Evolutionary conservation across 2,888 invertebrate genomes (phyloP).

Genomic region (Macrophya alboannulata): DNA sequence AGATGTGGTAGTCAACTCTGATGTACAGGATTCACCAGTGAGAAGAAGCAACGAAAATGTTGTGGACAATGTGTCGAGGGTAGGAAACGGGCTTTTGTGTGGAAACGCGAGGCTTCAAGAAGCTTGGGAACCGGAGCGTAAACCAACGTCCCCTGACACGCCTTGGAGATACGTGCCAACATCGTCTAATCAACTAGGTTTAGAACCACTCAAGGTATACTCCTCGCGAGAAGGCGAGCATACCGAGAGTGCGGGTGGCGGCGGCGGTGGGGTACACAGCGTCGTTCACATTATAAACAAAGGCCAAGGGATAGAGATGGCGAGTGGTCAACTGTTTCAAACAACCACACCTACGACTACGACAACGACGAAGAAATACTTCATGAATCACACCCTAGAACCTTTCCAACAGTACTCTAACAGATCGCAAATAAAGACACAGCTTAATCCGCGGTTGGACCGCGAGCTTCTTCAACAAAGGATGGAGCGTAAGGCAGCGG

Average conservation of each 20-base stretch:
- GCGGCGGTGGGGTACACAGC: slow-evolving; percentile 72
- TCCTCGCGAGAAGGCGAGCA: slow-evolving; percentile 66
- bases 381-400: slow-evolving; percentile 76
- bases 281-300: slow-evolving; percentile 77
- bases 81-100: slow-evolving; percentile 76
- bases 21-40: slow-evolving; percentile 70
- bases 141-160: slow-evolving; percentile 75
- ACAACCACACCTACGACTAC: slow-evolving; percentile 61
- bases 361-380: slow-evolving; percentile 73
- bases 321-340: slow-evolving; percentile 74
- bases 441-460: slow-evolving; percentile 71
- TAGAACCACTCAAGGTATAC: slow-evolving; percentile 73
- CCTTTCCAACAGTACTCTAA: slow-evolving; percentile 74
- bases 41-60: slow-evolving; percentile 70
- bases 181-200: slow-evolving; percentile 71
- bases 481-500: slow-evolving; percentile 80
- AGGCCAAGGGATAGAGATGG: slow-evolving; percentile 75
- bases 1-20: slow-evolving; percentile 60
- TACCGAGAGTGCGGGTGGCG: slow-evolving; percentile 63
- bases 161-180: slow-evolving; percentile 77
- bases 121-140: slow-evolving; percentile 78
- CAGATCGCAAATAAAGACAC: slow-evolving; percentile 69
- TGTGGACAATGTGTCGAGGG: slow-evolving; percentile 69
- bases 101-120: slow-evolving; percentile 77
- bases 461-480: slow-evolving; percentile 73